Evolutionary conservation across 2,888 invertebrate species (phyloP).

Genomic region (Lasius fuliginosus): DNA sequence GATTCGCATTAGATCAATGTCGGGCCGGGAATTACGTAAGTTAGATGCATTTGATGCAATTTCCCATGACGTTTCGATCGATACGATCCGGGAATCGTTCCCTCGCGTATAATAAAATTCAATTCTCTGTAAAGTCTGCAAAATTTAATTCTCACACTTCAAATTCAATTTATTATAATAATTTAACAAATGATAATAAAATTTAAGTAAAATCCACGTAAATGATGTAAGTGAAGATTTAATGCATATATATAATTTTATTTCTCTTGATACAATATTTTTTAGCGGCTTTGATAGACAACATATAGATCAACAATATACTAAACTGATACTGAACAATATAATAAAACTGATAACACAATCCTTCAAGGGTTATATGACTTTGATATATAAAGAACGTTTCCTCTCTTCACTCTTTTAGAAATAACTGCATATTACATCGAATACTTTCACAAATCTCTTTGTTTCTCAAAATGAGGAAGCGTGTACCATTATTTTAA

Average conservation of each 20-base stretch:
- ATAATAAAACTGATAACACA: not conserved
- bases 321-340: not conserved
- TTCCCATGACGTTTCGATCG: not conserved
- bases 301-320: not conserved
- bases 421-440: not conserved
- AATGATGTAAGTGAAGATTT: not conserved
- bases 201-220: conserved; percentile 1
- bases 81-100: not conserved
- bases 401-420: not conserved
- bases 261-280: not conserved
- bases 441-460: not conserved
- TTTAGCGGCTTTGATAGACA: not conserved
- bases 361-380: not conserved
- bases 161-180: not conserved
- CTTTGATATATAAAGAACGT: not conserved
- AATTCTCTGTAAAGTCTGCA: not conserved
- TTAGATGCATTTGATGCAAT: not conserved
- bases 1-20: not conserved
- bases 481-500: not conserved
- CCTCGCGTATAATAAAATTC: not conserved
- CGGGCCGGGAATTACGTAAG: conserved; percentile 27
- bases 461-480: not conserved
- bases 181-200: not conserved
- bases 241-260: not conserved
- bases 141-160: not conserved